Evolutionary conservation across 1,140 invertebrate species (phyloP).

Genomic region (Whitmania pigra): DNA sequence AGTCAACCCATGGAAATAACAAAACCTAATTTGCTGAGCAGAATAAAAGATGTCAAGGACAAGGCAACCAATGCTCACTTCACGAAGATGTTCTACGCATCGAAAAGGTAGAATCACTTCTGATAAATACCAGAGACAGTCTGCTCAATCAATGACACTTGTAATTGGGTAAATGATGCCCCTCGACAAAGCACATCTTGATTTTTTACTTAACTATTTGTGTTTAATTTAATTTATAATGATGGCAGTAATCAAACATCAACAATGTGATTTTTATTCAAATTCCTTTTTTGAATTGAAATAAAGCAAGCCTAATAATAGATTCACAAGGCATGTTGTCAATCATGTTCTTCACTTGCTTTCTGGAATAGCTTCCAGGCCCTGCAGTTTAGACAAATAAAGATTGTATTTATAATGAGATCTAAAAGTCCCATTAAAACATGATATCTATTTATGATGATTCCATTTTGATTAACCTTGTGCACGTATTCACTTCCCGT

Average conservation of each 20-base stretch:
- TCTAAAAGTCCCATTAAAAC: neutral
- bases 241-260: no score
- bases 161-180: no score
- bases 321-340: neutral
- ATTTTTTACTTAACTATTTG: neutral
- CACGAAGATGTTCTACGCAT: constrained; percentile 19
- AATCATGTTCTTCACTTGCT: neutral
- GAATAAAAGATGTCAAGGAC: constrained; percentile 24
- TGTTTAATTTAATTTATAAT: no score
- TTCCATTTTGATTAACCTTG: no score
- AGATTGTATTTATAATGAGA: neutral
- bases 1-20: constrained; percentile 1
- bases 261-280: no score
- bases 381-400: neutral
- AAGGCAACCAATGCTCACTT: constrained; percentile 17
- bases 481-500: constrained; percentile 3
- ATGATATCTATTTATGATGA: no score
- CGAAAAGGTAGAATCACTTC: constrained; percentile 14
- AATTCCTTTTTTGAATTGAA: constrained; percentile 6
- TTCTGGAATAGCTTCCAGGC: neutral
- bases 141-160: neutral
- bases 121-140: neutral
- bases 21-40: constrained; percentile 20
- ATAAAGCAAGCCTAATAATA: neutral
- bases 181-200: neutral